Percentiles rank a stretch among this genome's conserved stretches.
Evolutionary conservation across 2,888 invertebrate genomes (phyloP).

Genomic region (Perdita meconis): DNA sequence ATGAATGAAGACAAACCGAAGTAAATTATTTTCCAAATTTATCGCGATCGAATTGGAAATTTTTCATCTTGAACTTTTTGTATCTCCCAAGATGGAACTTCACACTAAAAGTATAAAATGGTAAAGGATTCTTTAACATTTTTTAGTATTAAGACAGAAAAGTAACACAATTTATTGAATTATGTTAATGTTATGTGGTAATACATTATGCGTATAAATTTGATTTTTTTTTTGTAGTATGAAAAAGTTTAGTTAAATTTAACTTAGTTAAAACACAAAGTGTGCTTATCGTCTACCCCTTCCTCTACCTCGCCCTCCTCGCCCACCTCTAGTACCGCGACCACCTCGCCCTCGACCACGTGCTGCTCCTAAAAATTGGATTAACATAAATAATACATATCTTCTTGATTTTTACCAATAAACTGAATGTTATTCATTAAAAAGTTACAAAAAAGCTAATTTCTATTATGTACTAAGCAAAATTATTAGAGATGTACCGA

Average conservation of each 20-base stretch:
- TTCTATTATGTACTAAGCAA: no score
- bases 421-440: neutral
- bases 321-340: slow-evolving; percentile 90
- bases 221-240: slow-evolving; percentile 32
- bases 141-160: slow-evolving; percentile 54
- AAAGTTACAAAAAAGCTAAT: no score
- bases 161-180: slow-evolving; percentile 40
- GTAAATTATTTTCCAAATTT: no score
- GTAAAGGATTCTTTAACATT: no score
- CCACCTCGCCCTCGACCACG: slow-evolving; percentile 90
- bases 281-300: slow-evolving; percentile 85
- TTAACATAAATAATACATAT: no score
- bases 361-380: slow-evolving; percentile 85
- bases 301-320: slow-evolving; percentile 90
- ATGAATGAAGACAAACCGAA: no score
- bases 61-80: no score
- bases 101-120: no score
- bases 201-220: slow-evolving; percentile 20
- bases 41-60: no score
- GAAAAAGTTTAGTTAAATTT: slow-evolving; percentile 44
- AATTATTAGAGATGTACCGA: no score
- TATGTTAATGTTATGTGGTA: slow-evolving; percentile 15
- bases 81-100: no score
- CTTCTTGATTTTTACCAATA: no score
- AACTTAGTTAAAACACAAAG: slow-evolving; percentile 37